Evolutionary conservation across 2,113 vertebrate genomes (phyloP), one percentile per base, ranked within the genome.

Genomic region (Phoenicopterus ruber): DNA sequence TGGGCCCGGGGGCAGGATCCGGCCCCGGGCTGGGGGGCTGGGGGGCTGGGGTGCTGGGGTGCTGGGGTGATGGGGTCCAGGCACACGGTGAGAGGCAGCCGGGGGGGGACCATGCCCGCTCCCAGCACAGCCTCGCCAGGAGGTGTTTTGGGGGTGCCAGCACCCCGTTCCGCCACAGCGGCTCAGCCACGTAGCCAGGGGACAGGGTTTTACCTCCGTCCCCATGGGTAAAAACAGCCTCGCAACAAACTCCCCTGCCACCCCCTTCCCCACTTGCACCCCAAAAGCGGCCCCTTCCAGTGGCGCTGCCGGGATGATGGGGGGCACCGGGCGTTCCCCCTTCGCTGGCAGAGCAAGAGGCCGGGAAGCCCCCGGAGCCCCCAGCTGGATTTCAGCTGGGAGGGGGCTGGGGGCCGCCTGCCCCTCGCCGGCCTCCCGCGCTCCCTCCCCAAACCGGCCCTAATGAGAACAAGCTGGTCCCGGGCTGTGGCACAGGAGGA

Each of bases 401-500:
- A 82, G 78, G 91, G 67, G 95, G 46, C 52, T 4, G 55, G 78
- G 87, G 76, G 95, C 97, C 58, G 96, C 94, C 96, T 31, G 47
- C 97, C 89, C 96, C 97, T 97, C 93, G 81, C 98, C 7, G 69
- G 95, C 97, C 94, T 80, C 82, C 93, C 79, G 84, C 93, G 62
- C 73, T 96, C 97, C 98, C 98, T 97, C 98, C 96, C 97, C 97
- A 97, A 97, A 97, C 96, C 95, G 21, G 96, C 97, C 96, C 55
- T 99, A 99, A 99, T 98, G 97, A 99, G 98, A 99, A 99, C 98
- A 99, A 99, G 99, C 99, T 99, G 99, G 98, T 71, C 92, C 90
- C 15, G 22, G 71, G 81, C 91, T 95, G 88, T 58, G 6, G 72
- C 52, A 62, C 92, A 86, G 94, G 92, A 96, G 98, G 95, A 96